Evolutionary conservation across 2,888 invertebrate species (phyloP), one percentile per base, ranked within the genome.

Genomic region (Macaria notata): DNA sequence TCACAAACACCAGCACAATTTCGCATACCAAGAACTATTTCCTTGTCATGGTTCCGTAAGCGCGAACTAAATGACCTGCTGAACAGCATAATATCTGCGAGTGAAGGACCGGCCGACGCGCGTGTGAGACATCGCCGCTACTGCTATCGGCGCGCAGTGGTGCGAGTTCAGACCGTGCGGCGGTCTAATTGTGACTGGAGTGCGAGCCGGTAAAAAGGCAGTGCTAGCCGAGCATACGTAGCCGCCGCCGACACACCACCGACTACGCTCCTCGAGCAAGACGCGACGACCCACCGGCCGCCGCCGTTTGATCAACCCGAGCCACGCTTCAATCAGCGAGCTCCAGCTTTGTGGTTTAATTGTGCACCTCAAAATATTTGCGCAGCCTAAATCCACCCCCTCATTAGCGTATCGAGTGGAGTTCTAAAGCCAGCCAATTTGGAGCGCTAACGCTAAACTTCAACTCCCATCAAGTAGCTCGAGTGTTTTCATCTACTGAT

Each of bases 1-100:
- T 58, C 55, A 70, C 50, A 56, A 59, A 68, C 67, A 62, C 60
- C 45, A 49, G 31, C 55, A 63, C 47, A 53, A 61, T 54, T 54
- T 54, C 33, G 52, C 67, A 63, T 93, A 95, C 95, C 95, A 75
- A 95, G 88, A 69, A 95, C 85, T 60, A 95, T 91, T 88, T 95
- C 95, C 84, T 93, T 94, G 81, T 93, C 92, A 68, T 93, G 93
- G 82, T 93, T 93, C 76, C 95, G 87, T 62, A 94, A 89, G 49
- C 94, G 92, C 66, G 93, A 92, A 73, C 90, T 83, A 77, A 88
- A 88, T 39, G 87, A 84, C 72, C 86, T 79, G 76, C 83, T 80
- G 71, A 81, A 79, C 70, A 90, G 71, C 90, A 91, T 59, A 45
- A 52, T 90, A 70, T 73, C 59, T 51, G 55, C 66, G 19, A 19